Percentiles rank a stretch among this genome's conserved stretches.
Conservation (phyloP, 2,113 vertebrate genomes). For the Craseonycteris thonglongyai region DNA sequence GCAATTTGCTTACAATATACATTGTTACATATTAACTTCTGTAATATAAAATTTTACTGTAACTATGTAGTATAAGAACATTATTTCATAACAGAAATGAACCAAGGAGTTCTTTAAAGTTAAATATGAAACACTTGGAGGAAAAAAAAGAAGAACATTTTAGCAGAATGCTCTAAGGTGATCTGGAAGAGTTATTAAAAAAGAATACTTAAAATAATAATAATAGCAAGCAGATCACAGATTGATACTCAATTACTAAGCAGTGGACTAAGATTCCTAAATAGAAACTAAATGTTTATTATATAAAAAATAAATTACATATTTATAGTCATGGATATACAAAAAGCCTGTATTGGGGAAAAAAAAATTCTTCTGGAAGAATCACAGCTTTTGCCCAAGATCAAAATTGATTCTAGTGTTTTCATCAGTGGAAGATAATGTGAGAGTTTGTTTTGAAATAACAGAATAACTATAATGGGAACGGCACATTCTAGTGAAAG, state of each 20-base stretch:
- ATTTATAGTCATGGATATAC: not conserved
- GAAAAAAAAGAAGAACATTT: not conserved
- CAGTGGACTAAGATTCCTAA: not conserved
- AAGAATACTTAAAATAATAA: not conserved
- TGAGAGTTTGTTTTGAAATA: not conserved
- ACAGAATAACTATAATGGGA: not conserved
- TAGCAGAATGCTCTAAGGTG: not conserved
- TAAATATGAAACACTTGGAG: not conserved
- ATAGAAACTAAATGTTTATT: not conserved
- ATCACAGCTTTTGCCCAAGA: not conserved
- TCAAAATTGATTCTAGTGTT: not conserved
- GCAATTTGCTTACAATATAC: not conserved
- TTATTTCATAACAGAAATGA: not conserved
- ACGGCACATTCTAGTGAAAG: not conserved
- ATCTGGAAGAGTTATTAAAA: not conserved
- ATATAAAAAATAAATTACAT: not conserved
- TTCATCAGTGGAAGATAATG: not conserved
- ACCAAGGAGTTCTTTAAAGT: not conserved
- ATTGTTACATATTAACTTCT: not conserved
- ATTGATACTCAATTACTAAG: constrained; percentile 9
- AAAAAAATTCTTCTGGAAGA: not conserved
- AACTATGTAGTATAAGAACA: not conserved
- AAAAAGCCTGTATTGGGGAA: not conserved
- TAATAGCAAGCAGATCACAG: not conserved
- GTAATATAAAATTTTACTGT: not conserved